phyloP scores from a whole-genome alignment of 2,113 vertebrate species.

The Sphyrna mokarran region DNA sequence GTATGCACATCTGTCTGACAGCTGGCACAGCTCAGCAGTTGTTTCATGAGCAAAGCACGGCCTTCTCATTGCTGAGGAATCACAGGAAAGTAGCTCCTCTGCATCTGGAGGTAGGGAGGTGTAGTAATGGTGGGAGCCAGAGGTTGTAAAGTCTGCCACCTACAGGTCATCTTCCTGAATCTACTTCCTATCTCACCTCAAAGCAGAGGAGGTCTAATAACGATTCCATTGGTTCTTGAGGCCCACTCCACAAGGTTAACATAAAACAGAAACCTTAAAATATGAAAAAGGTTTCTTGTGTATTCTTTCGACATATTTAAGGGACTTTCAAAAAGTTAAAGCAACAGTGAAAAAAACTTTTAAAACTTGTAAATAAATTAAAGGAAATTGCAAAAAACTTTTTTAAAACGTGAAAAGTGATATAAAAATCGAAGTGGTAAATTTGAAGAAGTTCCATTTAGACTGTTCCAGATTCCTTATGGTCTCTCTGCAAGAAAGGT shows the following conservation, averaged over 20 bases:
- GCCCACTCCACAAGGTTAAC: neutral
- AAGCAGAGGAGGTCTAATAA: neutral
- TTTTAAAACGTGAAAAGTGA: neutral
- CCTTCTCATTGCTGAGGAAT: neutral
- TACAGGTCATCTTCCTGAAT: neutral
- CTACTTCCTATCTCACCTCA: neutral
- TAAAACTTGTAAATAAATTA: neutral
- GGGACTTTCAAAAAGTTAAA: neutral
- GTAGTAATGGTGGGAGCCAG: neutral
- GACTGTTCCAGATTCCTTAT: neutral
- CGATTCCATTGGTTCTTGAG: neutral
- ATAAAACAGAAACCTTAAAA: neutral
- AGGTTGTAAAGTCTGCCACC: neutral
- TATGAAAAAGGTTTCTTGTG: neutral
- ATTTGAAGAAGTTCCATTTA: neutral
- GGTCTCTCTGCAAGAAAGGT: neutral
- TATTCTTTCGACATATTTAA: neutral
- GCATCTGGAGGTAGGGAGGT: neutral
- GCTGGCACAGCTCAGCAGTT: neutral
- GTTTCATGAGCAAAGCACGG: neutral
- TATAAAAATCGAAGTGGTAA: neutral
- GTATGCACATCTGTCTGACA: neutral
- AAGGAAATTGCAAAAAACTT: neutral
- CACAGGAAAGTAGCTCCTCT: neutral
- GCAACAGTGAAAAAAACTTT: neutral